A percentile compares a stretch with the other conserved stretches of the same genome.
Conservation (phyloP, 2,797 vertebrate species). For the Paguma larvata region DNA sequence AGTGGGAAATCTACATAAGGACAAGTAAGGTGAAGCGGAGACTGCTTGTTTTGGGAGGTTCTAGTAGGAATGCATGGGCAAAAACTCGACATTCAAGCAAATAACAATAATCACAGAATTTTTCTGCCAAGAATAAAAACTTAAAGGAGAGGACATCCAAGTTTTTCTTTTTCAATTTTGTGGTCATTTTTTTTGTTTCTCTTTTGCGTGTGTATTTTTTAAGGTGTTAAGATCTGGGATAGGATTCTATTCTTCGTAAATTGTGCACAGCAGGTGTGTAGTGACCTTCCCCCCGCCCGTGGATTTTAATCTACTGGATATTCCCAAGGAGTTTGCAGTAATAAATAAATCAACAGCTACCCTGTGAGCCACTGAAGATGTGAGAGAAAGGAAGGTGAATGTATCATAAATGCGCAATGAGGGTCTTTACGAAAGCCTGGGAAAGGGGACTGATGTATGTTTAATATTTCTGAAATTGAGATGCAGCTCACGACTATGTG, state of each 20-base stretch:
- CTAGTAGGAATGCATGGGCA: slow-evolving; percentile 69
- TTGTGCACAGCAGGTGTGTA: neutral
- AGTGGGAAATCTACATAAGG: neutral
- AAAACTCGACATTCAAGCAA: slow-evolving; percentile 51
- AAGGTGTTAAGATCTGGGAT: slow-evolving; percentile 66
- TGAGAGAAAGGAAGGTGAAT: slow-evolving; percentile 14
- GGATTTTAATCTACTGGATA: neutral
- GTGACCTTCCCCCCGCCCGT: neutral
- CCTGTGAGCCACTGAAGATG: neutral
- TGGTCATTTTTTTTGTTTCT: neutral
- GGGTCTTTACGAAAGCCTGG: neutral
- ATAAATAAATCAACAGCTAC: neutral
- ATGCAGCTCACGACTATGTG: neutral
- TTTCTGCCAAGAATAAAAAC: slow-evolving; percentile 66
- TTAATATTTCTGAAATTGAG: slow-evolving; percentile 9
- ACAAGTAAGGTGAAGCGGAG: slow-evolving; percentile 58
- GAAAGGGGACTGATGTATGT: no score
- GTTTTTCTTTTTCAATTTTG: slow-evolving; percentile 33
- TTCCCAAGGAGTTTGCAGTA: neutral
- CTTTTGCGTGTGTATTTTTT: neutral
- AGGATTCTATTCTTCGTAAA: slow-evolving; percentile 46
- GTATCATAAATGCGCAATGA: neutral
- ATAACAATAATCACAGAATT: slow-evolving; percentile 47
- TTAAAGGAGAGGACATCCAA: slow-evolving; percentile 68
- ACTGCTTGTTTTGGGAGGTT: slow-evolving; percentile 51